Evolutionary conservation across 1,140 invertebrate genomes (phyloP), one percentile per base, ranked within the genome.

Genomic region (Macrotrachela quadricornifera): DNA sequence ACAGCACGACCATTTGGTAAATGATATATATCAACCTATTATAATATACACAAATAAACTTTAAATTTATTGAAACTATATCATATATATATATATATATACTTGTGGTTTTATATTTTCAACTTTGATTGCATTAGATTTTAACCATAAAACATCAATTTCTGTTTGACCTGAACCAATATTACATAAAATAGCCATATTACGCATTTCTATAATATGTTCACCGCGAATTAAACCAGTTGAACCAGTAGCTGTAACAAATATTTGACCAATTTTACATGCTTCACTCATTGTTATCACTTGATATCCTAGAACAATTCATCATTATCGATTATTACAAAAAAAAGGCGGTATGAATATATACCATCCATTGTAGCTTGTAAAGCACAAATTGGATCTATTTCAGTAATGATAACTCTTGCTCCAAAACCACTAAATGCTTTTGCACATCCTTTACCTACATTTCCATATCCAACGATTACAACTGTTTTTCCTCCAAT

Each of bases 141-240:
- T 85, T 10, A 99, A 72, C 88, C 88, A 99, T 43, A 79, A 75
- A 6, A 96, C 87, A 71, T 97, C 82, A 62, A 99, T 84, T 76
- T 99, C 94, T 69, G 84, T 90, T 65, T 86, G 85, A 73, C 99
- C 99, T 69, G 99, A 94, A 15, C 94, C 94, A 53, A 99, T 96
- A 66, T 99, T 99, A 67, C 92, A 96, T 44, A 99, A 83, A 64
- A 99, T 94, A 16, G 86, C 77, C 73, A 99, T 91, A 67, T 99
- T 83, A 56, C 80, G 79, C 87, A 99, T 94, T 59, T 80, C 76
- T 41, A 80, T 60, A 61, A 99, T 83, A 69, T 97, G 91, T 44
- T 83, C 74, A 14, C 79, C 80, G 47, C 73, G 72, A 56, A 99
- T 85, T 50, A 99, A 96, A 61, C 85, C 81, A 61, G 85, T 82